Base-by-base conservation (phyloP, 2,888 invertebrate genomes). In the Leptopilina myrica region DNA sequence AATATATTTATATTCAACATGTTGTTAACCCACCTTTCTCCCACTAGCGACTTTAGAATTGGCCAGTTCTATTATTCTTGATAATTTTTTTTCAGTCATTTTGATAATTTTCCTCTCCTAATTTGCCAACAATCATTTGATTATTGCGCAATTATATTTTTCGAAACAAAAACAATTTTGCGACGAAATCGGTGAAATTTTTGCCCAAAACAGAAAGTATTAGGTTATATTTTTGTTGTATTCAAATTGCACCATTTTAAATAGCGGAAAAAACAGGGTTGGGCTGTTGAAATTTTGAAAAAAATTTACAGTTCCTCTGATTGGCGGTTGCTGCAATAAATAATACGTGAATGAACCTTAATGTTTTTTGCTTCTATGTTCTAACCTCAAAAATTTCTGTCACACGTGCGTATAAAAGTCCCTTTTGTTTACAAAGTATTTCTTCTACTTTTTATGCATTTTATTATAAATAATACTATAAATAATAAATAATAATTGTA, bases 61-160 rank as follows among this genome's bases (percentile, higher is more conserved):
- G 26, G 67, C 67, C 12, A 49, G 49, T 20, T 69, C 67, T 26
- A 69, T 49, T 69, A 69, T 20, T 9, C 49, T 20, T 49, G 12
- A 11, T 15, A 69, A n/a, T 26, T 8, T 49, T 69, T 69, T 69
- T 2, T 5, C 12, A 15, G 67, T 26, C 67, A 69, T 69, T 20
- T 69, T 69, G 49, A 69, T 15, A 14, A 67, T 40, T 40, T 65
- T 65, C 8, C 7, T 40, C 8, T 7, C 15, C 5, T 20, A 8
- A 11, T 15, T 49, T 20, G 20, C 20, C 20, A 20, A 20, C 20
- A 20, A 20, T 26, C 12, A 49, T 26, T 11, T 11, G 15, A 67
- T 67, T 67, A 49, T 8, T 8, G 49, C 15, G 1, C 49, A 7
- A 7, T 15, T 20, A 62, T 62, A 59, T n/a, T 59, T 15, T 62